Conservation (phyloP, 1,140 invertebrate genomes). For the Trichonephila clavipes region DNA sequence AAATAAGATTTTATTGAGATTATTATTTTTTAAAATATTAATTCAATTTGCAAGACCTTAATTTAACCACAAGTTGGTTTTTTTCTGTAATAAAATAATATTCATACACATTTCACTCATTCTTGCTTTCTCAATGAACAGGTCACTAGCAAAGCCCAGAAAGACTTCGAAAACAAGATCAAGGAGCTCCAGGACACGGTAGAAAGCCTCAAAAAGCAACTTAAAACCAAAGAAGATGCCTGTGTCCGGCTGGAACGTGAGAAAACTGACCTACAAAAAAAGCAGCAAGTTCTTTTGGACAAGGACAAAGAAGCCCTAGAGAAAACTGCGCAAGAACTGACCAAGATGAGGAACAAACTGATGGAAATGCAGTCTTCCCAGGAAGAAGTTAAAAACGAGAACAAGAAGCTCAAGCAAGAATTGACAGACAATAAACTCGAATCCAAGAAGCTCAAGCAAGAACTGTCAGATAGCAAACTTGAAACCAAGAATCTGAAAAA, state of each 20-base stretch:
- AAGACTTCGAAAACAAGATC: constrained; percentile 77
- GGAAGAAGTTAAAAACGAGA: constrained; percentile 91
- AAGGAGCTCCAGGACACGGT: constrained; percentile 78
- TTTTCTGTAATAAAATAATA: no score
- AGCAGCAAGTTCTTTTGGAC: constrained; percentile 79
- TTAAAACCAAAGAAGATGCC: constrained; percentile 78
- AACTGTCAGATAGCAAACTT: no score
- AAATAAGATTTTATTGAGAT: no score
- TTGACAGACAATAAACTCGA: constrained; percentile 88
- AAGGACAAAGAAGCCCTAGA: constrained; percentile 78
- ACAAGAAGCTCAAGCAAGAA: constrained; percentile 87
- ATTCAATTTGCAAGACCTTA: no score
- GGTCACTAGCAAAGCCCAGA: constrained; percentile 84
- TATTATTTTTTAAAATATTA: no score
- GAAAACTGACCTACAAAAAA: constrained; percentile 89
- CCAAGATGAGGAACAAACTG: constrained; percentile 90
- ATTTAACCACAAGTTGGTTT: no score
- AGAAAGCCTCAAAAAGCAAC: constrained; percentile 75
- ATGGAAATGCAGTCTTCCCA: constrained; percentile 89
- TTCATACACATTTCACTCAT: no score
- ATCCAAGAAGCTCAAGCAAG: constrained; percentile 85
- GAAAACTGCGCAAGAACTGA: constrained; percentile 78
- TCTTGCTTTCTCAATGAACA: constrained; percentile 78
- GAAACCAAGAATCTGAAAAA: neutral
- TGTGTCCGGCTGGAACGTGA: constrained; percentile 87